Evolutionary conservation across 2,888 invertebrate species (phyloP).

Genomic region (Drosophila lutescens): DNA sequence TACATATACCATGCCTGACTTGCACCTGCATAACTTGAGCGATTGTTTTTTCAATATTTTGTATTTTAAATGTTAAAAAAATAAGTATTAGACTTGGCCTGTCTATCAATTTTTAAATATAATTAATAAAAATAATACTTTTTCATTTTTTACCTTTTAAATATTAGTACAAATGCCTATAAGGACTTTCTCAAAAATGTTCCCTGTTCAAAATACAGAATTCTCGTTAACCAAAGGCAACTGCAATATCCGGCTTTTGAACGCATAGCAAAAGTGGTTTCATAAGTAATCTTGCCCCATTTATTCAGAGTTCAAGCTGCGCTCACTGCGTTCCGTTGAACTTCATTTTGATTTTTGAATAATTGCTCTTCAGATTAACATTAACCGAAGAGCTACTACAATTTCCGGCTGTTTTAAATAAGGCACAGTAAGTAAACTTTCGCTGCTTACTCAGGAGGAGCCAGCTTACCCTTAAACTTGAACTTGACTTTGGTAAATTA

Average conservation of each 20-base stretch:
- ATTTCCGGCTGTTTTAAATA: conserved; percentile 2
- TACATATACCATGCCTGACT: neutral
- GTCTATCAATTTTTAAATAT: too few species aligned
- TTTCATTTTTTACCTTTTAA: too few species aligned
- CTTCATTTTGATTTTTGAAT: neutral
- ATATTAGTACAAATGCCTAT: neutral
- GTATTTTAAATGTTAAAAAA: too few species aligned
- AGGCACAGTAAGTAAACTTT: neutral
- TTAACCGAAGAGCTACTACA: neutral
- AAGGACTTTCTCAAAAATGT: neutral
- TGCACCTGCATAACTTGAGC: neutral
- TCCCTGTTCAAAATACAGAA: neutral
- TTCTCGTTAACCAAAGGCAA: neutral
- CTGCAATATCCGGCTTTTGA: neutral
- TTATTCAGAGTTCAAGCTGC: neutral
- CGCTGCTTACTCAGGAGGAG: too few species aligned
- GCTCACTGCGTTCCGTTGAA: neutral
- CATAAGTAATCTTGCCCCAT: neutral
- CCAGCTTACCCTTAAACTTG: neutral
- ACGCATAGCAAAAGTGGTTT: neutral
- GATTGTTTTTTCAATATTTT: neutral
- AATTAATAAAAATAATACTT: too few species aligned
- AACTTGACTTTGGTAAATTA: conserved; percentile 1
- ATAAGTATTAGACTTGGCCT: too few species aligned
- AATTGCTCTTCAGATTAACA: conserved; percentile 1